Conservation (phyloP, 1,140 invertebrate species). For the Zelostemma sp. region DNA sequence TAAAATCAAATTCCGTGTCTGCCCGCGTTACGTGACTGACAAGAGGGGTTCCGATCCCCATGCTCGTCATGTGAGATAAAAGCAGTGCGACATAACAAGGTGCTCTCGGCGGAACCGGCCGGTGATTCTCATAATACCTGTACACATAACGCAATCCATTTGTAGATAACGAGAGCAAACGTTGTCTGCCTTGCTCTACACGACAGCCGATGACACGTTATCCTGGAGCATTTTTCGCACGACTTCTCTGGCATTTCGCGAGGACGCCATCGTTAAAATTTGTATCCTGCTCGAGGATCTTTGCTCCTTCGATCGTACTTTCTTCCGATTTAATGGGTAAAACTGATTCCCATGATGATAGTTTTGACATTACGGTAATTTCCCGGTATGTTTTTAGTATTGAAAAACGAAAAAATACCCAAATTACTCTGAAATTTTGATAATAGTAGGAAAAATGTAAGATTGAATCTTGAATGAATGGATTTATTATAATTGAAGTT, state of each 20-base stretch:
- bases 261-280: neutral
- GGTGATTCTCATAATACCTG: neutral
- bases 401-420: no score
- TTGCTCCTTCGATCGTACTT: neutral
- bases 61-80: neutral
- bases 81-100: neutral
- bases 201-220: neutral
- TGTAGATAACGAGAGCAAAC: conserved; percentile 3
- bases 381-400: no score
- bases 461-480: no score
- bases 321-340: no score
- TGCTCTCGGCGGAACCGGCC: neutral
- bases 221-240: neutral
- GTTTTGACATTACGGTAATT: no score
- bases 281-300: neutral
- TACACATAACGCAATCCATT: conserved; percentile 4
- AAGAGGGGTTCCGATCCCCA: neutral
- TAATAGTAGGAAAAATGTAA: no score
- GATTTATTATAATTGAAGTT: no score
- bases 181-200: neutral
- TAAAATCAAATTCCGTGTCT: conserved; percentile 1
- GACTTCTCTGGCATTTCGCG: neutral
- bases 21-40: neutral
- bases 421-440: no score
- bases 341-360: no score